Conservation (phyloP, 2,888 invertebrate genomes). For the Pyrgus malvae region DNA sequence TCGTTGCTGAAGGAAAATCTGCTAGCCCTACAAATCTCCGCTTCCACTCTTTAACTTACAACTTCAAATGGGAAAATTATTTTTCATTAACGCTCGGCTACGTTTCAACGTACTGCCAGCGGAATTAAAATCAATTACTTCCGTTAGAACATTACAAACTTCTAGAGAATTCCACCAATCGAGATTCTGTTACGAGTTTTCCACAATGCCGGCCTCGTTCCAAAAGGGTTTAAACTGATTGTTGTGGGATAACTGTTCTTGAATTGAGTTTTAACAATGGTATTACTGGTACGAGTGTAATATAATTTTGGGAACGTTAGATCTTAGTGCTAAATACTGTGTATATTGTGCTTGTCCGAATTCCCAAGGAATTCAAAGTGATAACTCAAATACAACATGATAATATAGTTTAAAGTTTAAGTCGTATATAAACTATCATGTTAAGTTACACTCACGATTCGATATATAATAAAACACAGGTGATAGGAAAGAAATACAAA, state of each 20-base stretch:
- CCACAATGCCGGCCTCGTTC: slow-evolving; percentile 34
- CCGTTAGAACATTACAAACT: slow-evolving; percentile 60
- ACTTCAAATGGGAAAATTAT: slow-evolving; percentile 68
- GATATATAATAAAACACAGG: too few relatives aligned
- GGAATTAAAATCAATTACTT: slow-evolving; percentile 75
- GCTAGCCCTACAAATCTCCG: slow-evolving; percentile 21
- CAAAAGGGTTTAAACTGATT: slow-evolving; percentile 9
- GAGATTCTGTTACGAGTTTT: slow-evolving; percentile 48
- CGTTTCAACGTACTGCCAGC: slow-evolving; percentile 59
- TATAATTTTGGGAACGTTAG: too few relatives aligned
- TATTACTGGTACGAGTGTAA: too few relatives aligned
- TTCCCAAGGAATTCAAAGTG: too few relatives aligned
- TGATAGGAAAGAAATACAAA: too few relatives aligned
- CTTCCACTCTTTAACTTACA: slow-evolving; percentile 52
- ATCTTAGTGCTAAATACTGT: too few relatives aligned
- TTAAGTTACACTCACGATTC: too few relatives aligned
- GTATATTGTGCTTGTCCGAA: too few relatives aligned
- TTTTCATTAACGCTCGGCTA: slow-evolving; percentile 71
- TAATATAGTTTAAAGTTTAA: too few relatives aligned
- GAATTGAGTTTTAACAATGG: not conserved
- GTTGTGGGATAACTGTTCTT: not conserved
- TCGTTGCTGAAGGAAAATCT: not conserved
- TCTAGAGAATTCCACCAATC: slow-evolving; percentile 50
- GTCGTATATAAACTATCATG: too few relatives aligned
- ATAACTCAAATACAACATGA: too few relatives aligned